A percentile compares a stretch with the other conserved stretches of the same genome.
Conservation (phyloP, 2,113 vertebrate genomes). For the Lagopus muta region DNA sequence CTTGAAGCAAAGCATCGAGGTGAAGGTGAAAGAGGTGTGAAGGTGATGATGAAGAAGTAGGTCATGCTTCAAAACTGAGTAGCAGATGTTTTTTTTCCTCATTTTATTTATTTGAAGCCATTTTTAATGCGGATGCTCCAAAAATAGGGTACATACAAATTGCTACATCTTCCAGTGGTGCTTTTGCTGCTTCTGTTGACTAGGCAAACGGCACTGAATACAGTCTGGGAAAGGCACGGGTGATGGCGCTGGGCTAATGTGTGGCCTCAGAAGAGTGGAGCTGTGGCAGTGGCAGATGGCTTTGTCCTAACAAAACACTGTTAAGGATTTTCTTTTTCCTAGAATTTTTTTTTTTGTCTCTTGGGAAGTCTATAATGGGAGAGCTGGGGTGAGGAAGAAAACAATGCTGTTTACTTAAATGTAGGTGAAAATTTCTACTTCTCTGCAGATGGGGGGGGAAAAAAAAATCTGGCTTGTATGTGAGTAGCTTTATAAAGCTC, state of each 20-base stretch:
- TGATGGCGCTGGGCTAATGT: background rate
- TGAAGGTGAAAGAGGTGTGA: background rate
- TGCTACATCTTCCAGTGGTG: background rate
- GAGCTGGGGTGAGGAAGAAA: background rate
- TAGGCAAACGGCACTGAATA: background rate
- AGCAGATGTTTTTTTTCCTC: background rate
- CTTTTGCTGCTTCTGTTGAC: background rate
- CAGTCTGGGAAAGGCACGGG: background rate
- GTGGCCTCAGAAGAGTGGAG: background rate
- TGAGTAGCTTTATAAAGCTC: background rate
- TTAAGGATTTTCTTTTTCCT: background rate
- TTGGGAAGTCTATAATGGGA: background rate
- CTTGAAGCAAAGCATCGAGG: background rate
- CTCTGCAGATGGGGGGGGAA: background rate
- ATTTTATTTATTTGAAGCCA: background rate
- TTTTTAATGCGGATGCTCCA: background rate
- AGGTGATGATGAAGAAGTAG: background rate
- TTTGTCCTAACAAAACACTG: background rate
- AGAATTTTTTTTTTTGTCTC: background rate
- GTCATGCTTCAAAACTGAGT: background rate
- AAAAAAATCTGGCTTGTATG: background rate
- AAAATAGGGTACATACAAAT: background rate
- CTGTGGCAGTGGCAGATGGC: background rate
- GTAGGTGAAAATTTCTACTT: background rate
- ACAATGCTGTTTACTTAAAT: background rate